phyloP scores from a whole-genome alignment of 2,113 vertebrate genomes.

The Gallinago jamesoni region DNA sequence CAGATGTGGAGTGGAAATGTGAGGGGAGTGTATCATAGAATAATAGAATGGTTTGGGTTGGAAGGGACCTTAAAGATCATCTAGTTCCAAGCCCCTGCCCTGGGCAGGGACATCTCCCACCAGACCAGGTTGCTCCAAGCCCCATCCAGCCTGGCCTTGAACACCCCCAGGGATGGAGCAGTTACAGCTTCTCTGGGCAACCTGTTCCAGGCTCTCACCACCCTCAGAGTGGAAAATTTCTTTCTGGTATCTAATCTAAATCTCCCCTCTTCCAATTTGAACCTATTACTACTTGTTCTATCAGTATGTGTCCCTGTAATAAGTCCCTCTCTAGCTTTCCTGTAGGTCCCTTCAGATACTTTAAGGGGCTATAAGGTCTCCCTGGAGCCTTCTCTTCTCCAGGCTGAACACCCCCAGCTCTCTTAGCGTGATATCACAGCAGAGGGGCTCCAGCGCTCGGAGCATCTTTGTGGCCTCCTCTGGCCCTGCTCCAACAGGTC shows the following conservation, averaged over 20 bases:
- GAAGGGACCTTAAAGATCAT: background rate
- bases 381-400: background rate
- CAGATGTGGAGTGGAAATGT: background rate
- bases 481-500: background rate
- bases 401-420: background rate
- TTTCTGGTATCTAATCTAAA: background rate
- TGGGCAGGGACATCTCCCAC: background rate
- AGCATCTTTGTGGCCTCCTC: background rate
- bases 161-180: background rate
- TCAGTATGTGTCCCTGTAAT: background rate
- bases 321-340: background rate
- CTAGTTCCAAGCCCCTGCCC: background rate
- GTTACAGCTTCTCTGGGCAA: background rate
- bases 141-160: background rate
- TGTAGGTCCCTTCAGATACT: background rate
- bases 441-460: background rate
- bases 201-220: background rate
- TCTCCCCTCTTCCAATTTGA: background rate
- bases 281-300: background rate
- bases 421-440: background rate
- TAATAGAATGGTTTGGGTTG: background rate
- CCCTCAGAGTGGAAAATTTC: background rate
- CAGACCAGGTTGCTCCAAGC: background rate
- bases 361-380: background rate
- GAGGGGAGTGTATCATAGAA: background rate